These are phyloP conservation scores for Capra hircus DNA, from an alignment of 2,113 vertebrate genomes.

Conservation along the genomic window DNA sequence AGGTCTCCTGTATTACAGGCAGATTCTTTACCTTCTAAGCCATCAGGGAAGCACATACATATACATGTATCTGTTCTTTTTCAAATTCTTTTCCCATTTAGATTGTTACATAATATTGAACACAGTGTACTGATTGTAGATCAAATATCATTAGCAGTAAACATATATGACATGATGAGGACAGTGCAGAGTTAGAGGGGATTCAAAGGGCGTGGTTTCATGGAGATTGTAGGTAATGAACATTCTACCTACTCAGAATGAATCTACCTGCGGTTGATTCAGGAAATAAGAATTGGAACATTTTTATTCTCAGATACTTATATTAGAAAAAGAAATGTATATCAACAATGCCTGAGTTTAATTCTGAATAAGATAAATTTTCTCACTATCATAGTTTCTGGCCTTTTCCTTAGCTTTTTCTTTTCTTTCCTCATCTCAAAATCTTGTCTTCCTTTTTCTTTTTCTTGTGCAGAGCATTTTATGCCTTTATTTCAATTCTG, in stretches of 20 bases:
- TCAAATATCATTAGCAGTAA: not conserved
- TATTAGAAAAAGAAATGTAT: not conserved
- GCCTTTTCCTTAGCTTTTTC: not conserved
- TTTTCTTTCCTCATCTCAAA: not conserved
- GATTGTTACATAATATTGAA: not conserved
- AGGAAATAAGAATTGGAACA: not conserved
- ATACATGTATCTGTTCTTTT: not conserved
- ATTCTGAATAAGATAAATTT: not conserved
- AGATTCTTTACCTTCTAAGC: not conserved
- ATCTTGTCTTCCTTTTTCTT: not conserved
- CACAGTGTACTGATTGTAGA: not conserved
- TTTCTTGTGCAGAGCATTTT: not conserved
- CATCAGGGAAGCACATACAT: not conserved
- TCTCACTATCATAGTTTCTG: not conserved
- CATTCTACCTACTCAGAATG: not conserved
- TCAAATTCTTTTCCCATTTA: not conserved
- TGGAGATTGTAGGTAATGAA: not conserved
- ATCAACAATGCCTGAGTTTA: not conserved
- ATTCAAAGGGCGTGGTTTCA: not conserved
- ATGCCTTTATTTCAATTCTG: not conserved
- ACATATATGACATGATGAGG: not conserved
- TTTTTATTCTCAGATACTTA: not conserved
- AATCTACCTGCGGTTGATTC: not conserved
- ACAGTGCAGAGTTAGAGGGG: not conserved
- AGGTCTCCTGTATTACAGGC: not conserved